These are phyloP conservation scores for Euleptes europaea DNA, from an alignment of 2,113 vertebrate species.

Conservation along the genomic window DNA sequence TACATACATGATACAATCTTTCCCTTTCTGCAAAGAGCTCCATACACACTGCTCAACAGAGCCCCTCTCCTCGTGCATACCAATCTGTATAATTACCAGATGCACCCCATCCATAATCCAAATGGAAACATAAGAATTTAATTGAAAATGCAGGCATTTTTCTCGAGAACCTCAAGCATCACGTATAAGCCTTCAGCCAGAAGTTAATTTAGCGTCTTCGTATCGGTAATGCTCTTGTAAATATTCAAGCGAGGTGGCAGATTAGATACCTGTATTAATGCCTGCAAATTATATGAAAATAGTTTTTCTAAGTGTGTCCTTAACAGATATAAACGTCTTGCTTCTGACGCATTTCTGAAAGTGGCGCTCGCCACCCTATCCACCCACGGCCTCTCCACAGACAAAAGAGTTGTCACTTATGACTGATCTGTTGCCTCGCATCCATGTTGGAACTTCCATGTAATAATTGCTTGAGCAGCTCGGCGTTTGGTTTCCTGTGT, in stretches of 20 bases:
- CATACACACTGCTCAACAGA: too few species aligned
- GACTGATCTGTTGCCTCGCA: constrained; percentile 48
- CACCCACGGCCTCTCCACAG: not conserved
- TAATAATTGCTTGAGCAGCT: constrained; percentile 18
- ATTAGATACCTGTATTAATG: constrained; percentile 32
- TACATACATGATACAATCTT: too few species aligned
- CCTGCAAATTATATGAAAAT: constrained; percentile 1
- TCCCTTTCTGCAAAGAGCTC: too few species aligned
- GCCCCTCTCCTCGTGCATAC: not conserved
- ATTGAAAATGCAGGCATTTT: constrained; percentile 12
- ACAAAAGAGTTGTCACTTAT: constrained; percentile 42
- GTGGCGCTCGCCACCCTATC: not conserved
- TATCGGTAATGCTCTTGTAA: not conserved
- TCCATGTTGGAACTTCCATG: constrained; percentile 24
- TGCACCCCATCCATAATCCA: not conserved
- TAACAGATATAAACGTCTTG: constrained; percentile 28
- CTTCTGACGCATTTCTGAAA: not conserved
- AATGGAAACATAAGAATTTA: not conserved
- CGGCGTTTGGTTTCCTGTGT: constrained; percentile 32
- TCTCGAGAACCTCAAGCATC: not conserved
- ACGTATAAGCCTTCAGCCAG: constrained; percentile 13
- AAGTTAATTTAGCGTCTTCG: not conserved
- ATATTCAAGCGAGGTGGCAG: constrained; percentile 31
- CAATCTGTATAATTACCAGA: not conserved
- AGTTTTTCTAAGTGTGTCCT: not conserved